A percentile compares a stretch with the other conserved stretches of the same genome.
phyloP scores from a whole-genome alignment of 2,888 invertebrate genomes.

The Rambutsinella grinnellia region DNA sequence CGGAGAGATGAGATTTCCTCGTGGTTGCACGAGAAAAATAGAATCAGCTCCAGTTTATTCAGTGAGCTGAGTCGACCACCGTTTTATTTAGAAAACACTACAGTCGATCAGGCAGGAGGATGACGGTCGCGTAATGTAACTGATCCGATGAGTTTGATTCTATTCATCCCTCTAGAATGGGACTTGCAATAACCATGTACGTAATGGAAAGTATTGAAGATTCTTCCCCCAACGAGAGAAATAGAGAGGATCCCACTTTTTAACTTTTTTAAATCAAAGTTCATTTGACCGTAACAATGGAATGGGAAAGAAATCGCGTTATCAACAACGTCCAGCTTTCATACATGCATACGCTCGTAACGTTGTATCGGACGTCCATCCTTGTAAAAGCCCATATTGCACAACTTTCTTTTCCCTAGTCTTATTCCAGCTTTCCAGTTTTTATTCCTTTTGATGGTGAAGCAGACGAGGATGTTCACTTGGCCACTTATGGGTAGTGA shows the following conservation, averaged over 20 bases:
- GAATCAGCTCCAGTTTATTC: constrained; percentile 29
- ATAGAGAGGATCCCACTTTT: too few species aligned
- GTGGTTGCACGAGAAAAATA: constrained; percentile 27
- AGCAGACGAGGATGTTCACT: constrained; percentile 5
- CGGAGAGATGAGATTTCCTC: constrained; percentile 45
- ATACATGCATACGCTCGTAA: constrained; percentile 16
- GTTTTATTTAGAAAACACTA: background rate
- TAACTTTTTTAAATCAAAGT: constrained; percentile 48
- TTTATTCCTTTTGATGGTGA: background rate
- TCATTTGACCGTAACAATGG: constrained; percentile 55
- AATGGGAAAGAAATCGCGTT: constrained; percentile 52
- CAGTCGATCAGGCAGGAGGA: background rate
- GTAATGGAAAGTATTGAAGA: background rate
- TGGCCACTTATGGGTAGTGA: background rate
- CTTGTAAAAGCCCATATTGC: constrained; percentile 32
- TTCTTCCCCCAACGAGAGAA: background rate
- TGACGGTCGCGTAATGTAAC: constrained; percentile 26
- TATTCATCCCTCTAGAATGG: background rate
- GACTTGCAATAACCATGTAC: background rate
- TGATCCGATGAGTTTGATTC: constrained; percentile 18
- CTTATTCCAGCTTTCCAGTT: background rate
- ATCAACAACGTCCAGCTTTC: constrained; percentile 49
- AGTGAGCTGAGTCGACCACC: constrained; percentile 26
- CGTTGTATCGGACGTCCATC: constrained; percentile 12
- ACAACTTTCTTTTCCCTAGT: constrained; percentile 2